A percentile compares a stretch with the other conserved stretches of the same genome.
Evolutionary conservation across 2,888 invertebrate genomes (phyloP).

Genomic region (Geophilus truncorum): DNA sequence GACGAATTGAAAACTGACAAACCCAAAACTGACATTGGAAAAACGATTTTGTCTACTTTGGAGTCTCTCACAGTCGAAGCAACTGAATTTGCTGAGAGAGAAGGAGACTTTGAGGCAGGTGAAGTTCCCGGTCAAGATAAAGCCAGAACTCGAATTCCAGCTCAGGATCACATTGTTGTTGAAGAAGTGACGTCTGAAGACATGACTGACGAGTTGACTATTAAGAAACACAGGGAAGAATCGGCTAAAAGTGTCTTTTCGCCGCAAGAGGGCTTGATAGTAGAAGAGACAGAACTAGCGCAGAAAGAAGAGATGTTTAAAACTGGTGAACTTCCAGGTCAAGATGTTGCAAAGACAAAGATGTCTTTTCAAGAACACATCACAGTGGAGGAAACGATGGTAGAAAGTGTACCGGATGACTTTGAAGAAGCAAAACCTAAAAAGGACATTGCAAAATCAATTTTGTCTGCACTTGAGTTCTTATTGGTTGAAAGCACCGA

Average conservation of each 20-base stretch:
- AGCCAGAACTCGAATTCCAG: slow-evolving; percentile 38
- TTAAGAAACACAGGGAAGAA: slow-evolving; percentile 36
- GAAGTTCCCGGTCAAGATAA: slow-evolving; percentile 38
- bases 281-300: slow-evolving; percentile 46
- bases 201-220: background rate
- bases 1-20: slow-evolving; percentile 32
- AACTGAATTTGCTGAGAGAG: slow-evolving; percentile 32
- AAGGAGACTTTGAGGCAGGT: slow-evolving; percentile 33
- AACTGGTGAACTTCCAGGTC: slow-evolving; percentile 31
- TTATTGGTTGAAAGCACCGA: slow-evolving; percentile 30
- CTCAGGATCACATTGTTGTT: slow-evolving; percentile 39
- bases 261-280: slow-evolving; percentile 39
- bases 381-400: slow-evolving; percentile 36
- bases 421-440: slow-evolving; percentile 28
- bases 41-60: slow-evolving; percentile 4
- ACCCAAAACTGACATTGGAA: slow-evolving; percentile 31
- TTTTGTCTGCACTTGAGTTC: slow-evolving; percentile 25
- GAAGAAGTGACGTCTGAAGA: slow-evolving; percentile 29
- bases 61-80: slow-evolving; percentile 33
- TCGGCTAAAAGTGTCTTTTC: slow-evolving; percentile 39
- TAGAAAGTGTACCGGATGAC: slow-evolving; percentile 22
- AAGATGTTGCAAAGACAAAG: slow-evolving; percentile 33
- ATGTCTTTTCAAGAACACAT: slow-evolving; percentile 38
- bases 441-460: background rate
- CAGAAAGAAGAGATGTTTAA: slow-evolving; percentile 27